Evolutionary conservation across 2,797 vertebrate genomes (phyloP).

Genomic region (Anguilla anguilla): DNA sequence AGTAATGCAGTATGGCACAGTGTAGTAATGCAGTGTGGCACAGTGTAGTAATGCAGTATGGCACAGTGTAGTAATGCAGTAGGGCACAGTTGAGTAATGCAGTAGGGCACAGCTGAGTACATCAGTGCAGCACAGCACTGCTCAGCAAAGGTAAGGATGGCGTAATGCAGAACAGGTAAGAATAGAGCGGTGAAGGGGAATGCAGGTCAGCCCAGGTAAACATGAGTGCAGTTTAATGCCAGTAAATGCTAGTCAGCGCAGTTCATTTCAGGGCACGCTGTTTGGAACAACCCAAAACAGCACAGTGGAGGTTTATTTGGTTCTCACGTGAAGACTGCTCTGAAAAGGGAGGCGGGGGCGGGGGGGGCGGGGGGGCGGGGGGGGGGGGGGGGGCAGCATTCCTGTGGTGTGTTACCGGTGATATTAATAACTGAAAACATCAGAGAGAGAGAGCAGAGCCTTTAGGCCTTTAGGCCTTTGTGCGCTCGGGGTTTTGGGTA

Average conservation of each 20-base stretch:
- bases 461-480: background rate
- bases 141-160: background rate
- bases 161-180: background rate
- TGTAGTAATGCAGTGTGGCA: background rate
- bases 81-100: too few relatives aligned
- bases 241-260: background rate
- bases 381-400: background rate
- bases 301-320: background rate
- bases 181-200: background rate
- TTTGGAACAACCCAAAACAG: background rate
- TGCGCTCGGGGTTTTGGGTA: background rate
- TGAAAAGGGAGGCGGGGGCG: background rate
- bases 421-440: background rate
- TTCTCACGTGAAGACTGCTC: background rate
- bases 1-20: too few relatives aligned
- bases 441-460: background rate
- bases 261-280: background rate
- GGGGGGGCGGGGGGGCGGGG: too few relatives aligned
- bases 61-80: too few relatives aligned
- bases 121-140: background rate
- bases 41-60: too few relatives aligned
- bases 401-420: background rate
- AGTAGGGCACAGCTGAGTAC: background rate
- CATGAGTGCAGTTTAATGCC: background rate
- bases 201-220: background rate